phyloP scores from a whole-genome alignment of 2,888 invertebrate genomes.

The Caenorhabditis sp. region DNA sequence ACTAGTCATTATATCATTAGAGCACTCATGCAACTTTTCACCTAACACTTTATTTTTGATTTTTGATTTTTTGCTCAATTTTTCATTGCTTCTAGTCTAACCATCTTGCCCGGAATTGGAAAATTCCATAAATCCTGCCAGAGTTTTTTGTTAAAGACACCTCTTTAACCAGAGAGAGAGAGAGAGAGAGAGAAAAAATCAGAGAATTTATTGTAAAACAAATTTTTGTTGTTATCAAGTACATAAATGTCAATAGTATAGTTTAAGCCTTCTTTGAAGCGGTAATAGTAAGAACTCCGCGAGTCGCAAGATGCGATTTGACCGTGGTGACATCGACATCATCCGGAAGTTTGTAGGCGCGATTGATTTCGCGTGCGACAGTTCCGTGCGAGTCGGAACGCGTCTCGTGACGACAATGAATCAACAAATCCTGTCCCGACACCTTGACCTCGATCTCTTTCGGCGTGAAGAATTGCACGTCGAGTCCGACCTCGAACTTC shows the following conservation, averaged over 20 bases:
- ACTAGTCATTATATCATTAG: conserved; percentile 90
- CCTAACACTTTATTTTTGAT: conserved; percentile 11
- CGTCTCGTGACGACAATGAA: conserved; percentile 67
- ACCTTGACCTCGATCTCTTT: conserved; percentile 68
- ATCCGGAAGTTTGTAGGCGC: conserved; percentile 65
- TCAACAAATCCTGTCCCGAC: conserved; percentile 63
- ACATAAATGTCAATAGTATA: not conserved
- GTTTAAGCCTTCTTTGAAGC: conserved; percentile 59
- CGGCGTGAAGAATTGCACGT: conserved; percentile 62
- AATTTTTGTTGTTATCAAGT: too few species aligned
- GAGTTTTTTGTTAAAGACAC: too few species aligned
- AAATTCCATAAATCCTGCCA: too few species aligned
- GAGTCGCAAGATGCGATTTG: conserved; percentile 63
- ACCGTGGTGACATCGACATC: conserved; percentile 65
- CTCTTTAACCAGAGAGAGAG: too few species aligned
- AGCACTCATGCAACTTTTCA: conserved; percentile 66
- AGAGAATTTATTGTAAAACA: conserved; percentile 6
- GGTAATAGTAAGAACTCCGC: conserved; percentile 67
- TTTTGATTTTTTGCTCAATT: conserved; percentile 7
- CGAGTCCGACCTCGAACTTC: conserved; percentile 63
- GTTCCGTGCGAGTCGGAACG: conserved; percentile 62
- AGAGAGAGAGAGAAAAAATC: too few species aligned
- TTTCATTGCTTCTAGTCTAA: conserved; percentile 18
- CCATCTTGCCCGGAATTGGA: conserved; percentile 14
- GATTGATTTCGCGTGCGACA: conserved; percentile 64